A percentile compares a stretch with the other conserved stretches of the same genome.
These are phyloP conservation scores for Sphenopsis melanotis DNA, from an alignment of 2,797 vertebrate genomes.

Conservation along the genomic window DNA sequence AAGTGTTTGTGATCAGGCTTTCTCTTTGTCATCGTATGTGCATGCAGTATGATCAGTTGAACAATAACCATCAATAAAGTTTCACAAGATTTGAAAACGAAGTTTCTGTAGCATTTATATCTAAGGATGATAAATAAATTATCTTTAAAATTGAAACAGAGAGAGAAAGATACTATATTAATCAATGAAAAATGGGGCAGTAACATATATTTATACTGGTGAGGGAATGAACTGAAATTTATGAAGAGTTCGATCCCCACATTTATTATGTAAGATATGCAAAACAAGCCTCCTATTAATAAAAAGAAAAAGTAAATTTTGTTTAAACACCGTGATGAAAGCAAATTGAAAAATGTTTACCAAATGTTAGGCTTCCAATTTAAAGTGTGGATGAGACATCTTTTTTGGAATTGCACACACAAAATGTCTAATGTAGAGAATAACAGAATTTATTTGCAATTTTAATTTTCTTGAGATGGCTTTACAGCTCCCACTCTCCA, in stretches of 20 bases:
- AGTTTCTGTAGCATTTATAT: conserved; percentile 81
- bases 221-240: conserved; percentile 16
- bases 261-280: neutral
- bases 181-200: conserved; percentile 12
- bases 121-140: conserved; percentile 64
- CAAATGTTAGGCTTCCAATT: conserved; percentile 36
- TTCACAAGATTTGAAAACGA: conserved; percentile 86
- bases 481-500: conserved; percentile 66
- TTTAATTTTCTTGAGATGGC: conserved; percentile 72
- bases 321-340: neutral
- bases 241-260: conserved; percentile 18
- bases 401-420: conserved; percentile 70
- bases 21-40: conserved; percentile 94
- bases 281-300: conserved; percentile 1
- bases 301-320: neutral
- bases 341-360: conserved; percentile 32
- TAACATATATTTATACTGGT: conserved; percentile 3
- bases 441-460: conserved; percentile 72
- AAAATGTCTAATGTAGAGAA: conserved; percentile 67
- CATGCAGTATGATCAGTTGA: conserved; percentile 96
- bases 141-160: conserved; percentile 54
- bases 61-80: conserved; percentile 97
- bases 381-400: conserved; percentile 46
- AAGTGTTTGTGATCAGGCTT: conserved; percentile 93
- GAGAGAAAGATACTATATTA: conserved; percentile 33